Base-by-base conservation (phyloP, 1,140 invertebrate species). In the Heliconius hewitsoni region DNA sequence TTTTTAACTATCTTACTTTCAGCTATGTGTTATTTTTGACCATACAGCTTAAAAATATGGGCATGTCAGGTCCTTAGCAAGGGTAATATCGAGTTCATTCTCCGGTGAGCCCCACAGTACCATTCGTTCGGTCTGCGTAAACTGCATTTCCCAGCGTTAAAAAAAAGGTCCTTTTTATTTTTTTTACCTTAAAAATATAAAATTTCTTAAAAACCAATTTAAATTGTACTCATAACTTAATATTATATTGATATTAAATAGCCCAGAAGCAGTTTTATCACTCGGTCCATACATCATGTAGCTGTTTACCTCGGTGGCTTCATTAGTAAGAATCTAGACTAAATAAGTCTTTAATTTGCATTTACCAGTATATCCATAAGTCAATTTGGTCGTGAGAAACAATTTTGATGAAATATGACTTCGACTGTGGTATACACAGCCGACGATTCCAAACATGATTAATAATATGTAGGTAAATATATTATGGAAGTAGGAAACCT, bases 341-440 rank as follows among this genome's bases (percentile, higher is more conserved):
- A 66, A 66, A 66, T 23, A 23, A 66, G 23, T 3, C 60, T 66
- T 66, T 66, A 66, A 66, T 66, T 66, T 66, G 27, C 60, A 66
- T 66, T 66, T 66, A 46, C 42, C 4, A 46, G 42, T 46, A 66
- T 66, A 66, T 27, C 23, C 60, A 66, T 27, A 66, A 66, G 60
- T 66, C 60, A 66, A 66, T 66, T 30, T 66, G 11, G 23, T 27
- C 60, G 60, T 66, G 60, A 66, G 60, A 66, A 66, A 23, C 60
- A 66, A 66, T 66, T 66, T 66, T 66, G 60, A 66, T 66, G 60
- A 66, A 66, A 66, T 66, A 66, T 66, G 27, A 66, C 60, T 66
- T 0, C 60, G 23, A 66, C 23, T 27, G 60, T 27, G n/a, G 55
- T 9, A 23, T 23, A 23, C 23, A 57, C 55, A 57, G 19, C 9